A percentile compares a stretch with the other conserved stretches of the same genome.
Evolutionary conservation across 2,888 invertebrate genomes (phyloP).

Genomic region (Epinotia ramella): DNA sequence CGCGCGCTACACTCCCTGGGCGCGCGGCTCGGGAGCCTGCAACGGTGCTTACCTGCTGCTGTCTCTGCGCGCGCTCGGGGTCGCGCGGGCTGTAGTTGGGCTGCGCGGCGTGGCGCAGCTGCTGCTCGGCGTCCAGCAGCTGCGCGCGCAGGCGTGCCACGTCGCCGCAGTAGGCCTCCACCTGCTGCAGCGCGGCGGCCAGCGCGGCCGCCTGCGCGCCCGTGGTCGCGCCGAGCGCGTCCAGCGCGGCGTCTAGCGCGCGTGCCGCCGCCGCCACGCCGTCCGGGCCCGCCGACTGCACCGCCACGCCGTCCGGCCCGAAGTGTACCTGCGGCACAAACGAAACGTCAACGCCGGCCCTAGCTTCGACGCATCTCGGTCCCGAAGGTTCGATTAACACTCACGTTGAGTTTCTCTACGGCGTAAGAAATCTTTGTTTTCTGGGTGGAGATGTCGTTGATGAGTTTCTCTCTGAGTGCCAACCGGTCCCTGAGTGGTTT

Average conservation of each 20-base stretch:
- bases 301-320: slow-evolving; percentile 94
- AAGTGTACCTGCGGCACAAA: slow-evolving; percentile 90
- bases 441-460: slow-evolving; percentile 94
- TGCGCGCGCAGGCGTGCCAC: slow-evolving; percentile 93
- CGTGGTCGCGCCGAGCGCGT: slow-evolving; percentile 86
- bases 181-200: slow-evolving; percentile 91
- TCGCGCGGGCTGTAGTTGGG: slow-evolving; percentile 94
- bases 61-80: slow-evolving; percentile 91
- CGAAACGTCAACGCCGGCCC: neutral
- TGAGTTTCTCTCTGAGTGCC: slow-evolving; percentile 93
- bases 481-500: slow-evolving; percentile 95
- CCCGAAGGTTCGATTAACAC: slow-evolving; percentile 52
- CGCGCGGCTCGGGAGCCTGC: slow-evolving; percentile 50
- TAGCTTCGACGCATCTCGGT: neutral
- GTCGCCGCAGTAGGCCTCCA: slow-evolving; percentile 95
- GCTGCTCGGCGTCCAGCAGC: slow-evolving; percentile 94
- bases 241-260: slow-evolving; percentile 89
- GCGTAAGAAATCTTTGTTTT: slow-evolving; percentile 95
- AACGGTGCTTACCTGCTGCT: slow-evolving; percentile 93
- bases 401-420: slow-evolving; percentile 95
- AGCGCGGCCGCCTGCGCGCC: slow-evolving; percentile 88
- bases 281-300: slow-evolving; percentile 88
- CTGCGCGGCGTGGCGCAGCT: slow-evolving; percentile 92
- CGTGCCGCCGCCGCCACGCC: slow-evolving; percentile 90
- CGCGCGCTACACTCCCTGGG: neutral